A percentile compares a stretch with the other conserved stretches of the same genome.
These are phyloP conservation scores for Martes martes DNA, from an alignment of 2,113 vertebrate species.

Conservation along the genomic window DNA sequence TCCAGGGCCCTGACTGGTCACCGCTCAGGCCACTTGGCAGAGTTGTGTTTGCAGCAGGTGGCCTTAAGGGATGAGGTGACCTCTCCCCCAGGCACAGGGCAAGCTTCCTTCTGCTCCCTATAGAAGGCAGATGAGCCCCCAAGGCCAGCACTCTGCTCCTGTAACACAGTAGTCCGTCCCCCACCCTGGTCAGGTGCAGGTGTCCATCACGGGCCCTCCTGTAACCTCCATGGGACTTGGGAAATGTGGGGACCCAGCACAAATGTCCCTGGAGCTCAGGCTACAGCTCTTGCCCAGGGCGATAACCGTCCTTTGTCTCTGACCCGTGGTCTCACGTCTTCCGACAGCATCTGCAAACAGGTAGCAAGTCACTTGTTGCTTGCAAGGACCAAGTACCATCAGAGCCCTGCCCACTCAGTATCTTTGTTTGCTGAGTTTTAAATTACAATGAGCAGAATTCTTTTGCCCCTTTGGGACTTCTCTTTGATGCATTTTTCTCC, in stretches of 20 bases:
- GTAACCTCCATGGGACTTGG: neutral
- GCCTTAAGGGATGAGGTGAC: neutral
- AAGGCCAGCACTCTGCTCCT: neutral
- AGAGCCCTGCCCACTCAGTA: neutral
- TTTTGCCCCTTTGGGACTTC: neutral
- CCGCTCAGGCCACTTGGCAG: neutral
- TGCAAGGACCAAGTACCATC: no score
- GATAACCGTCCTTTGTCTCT: neutral
- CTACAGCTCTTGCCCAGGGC: neutral
- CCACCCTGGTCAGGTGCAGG: no score
- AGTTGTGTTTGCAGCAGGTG: neutral
- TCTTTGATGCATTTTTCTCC: neutral
- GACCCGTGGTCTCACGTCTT: neutral
- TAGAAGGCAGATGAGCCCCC: neutral
- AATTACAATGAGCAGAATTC: neutral
- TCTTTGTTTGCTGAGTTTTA: neutral
- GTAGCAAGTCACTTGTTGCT: neutral
- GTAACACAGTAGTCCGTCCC: neutral
- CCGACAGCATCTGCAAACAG: neutral
- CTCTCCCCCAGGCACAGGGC: neutral
- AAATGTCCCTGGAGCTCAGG: neutral
- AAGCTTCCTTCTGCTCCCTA: neutral
- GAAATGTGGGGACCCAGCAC: fast-evolving
- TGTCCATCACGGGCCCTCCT: neutral
- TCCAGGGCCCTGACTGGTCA: neutral